These are phyloP conservation scores for Drosophila simulans DNA, from an alignment of 1,140 invertebrate species.

Conservation along the genomic window DNA sequence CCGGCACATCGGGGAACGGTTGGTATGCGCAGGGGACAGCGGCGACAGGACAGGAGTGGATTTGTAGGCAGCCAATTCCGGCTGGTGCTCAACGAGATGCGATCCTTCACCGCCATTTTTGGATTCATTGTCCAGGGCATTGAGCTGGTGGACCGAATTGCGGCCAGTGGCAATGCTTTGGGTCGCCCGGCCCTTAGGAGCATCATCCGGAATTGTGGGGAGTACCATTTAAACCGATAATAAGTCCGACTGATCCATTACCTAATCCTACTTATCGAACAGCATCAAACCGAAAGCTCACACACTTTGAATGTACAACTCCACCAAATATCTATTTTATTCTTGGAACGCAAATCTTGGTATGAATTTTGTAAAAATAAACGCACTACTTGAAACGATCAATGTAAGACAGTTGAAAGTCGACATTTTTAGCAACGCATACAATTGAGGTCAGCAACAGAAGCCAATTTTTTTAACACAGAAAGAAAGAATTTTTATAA, in stretches of 20 bases:
- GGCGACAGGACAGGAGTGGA: slow-evolving; percentile 91
- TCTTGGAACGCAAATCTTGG: slow-evolving; percentile 1
- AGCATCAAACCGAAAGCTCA: background rate
- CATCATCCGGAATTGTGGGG: slow-evolving; percentile 91
- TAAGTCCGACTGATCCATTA: background rate
- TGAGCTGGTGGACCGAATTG: slow-evolving; percentile 92
- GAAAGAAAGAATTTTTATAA: slow-evolving; percentile 33
- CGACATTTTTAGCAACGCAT: background rate
- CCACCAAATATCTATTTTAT: slow-evolving; percentile 1
- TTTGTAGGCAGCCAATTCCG: slow-evolving; percentile 94
- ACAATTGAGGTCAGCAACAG: background rate
- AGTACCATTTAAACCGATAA: slow-evolving; percentile 85
- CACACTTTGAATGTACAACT: background rate
- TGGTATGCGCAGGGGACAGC: slow-evolving; percentile 93
- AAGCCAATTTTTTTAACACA: slow-evolving; percentile 12
- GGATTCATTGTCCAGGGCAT: slow-evolving; percentile 92
- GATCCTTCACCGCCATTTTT: slow-evolving; percentile 93
- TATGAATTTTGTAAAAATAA: slow-evolving; percentile 12
- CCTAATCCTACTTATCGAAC: background rate
- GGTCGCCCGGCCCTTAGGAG: slow-evolving; percentile 91
- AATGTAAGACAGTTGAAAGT: background rate
- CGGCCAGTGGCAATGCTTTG: slow-evolving; percentile 90
- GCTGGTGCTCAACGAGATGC: slow-evolving; percentile 92
- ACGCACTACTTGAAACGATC: background rate
- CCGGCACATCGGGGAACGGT: slow-evolving; percentile 91